These are phyloP conservation scores for Eremophila alpestris DNA, from an alignment of 2,797 vertebrate genomes.

Conservation along the genomic window DNA sequence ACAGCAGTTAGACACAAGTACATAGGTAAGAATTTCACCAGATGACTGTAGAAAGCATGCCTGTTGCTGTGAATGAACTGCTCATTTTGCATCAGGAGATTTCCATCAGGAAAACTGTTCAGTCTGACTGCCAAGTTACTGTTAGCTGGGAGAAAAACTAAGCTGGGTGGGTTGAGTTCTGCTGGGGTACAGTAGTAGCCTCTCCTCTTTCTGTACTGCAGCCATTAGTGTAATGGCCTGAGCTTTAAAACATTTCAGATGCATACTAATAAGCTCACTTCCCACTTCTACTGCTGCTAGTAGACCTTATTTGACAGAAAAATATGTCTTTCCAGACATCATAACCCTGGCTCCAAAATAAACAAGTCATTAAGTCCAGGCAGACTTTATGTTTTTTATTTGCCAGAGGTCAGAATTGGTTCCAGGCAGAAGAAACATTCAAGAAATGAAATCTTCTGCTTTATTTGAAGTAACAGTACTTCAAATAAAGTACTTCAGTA, in stretches of 20 bases:
- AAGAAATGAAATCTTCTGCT: not conserved
- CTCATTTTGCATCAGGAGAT: not conserved
- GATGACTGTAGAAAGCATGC: not conserved
- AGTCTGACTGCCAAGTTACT: not conserved
- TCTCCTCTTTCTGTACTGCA: not conserved
- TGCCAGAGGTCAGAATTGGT: not conserved
- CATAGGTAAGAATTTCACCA: not conserved
- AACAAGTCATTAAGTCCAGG: not conserved
- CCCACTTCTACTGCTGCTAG: not conserved
- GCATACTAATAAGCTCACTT: not conserved
- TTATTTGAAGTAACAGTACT: not conserved
- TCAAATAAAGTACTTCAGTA: too few relatives aligned
- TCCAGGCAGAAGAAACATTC: not conserved
- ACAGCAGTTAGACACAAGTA: not conserved
- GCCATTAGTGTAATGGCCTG: not conserved
- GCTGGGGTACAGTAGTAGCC: not conserved
- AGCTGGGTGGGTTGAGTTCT: not conserved
- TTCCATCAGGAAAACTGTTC: not conserved
- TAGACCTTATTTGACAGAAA: not conserved
- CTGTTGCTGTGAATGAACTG: not conserved
- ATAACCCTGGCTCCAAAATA: not conserved
- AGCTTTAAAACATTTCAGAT: not conserved
- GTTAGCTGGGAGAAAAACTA: constrained; percentile 23
- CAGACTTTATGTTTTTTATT: not conserved
- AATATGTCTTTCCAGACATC: not conserved